These are phyloP conservation scores for Rutpela maculata DNA, from an alignment of 2,888 invertebrate genomes.

Conservation along the genomic window DNA sequence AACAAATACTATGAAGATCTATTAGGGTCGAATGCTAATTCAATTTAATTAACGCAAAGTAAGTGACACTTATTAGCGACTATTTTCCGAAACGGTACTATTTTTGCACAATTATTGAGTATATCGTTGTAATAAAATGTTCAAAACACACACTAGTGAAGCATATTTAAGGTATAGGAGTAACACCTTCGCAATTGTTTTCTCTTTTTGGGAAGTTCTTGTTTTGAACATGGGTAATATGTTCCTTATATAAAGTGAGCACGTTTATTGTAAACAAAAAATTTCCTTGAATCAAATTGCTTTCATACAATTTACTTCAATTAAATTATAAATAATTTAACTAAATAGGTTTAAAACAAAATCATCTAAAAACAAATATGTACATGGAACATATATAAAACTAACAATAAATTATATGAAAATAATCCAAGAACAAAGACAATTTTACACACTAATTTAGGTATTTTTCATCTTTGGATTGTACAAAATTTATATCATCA, in stretches of 20 bases:
- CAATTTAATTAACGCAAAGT: conserved; percentile 52
- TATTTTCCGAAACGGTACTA: conserved; percentile 61
- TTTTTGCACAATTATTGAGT: conserved; percentile 67
- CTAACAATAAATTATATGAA: conserved; percentile 48
- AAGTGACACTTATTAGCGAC: conserved; percentile 60
- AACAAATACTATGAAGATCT: conserved; percentile 44
- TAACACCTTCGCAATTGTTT: conserved; percentile 26
- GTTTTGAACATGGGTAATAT: conserved; percentile 26
- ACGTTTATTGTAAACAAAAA: conserved; percentile 46
- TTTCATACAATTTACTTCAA: conserved; percentile 35
- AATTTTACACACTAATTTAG: conserved; percentile 60
- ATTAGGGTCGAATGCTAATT: conserved; percentile 42
- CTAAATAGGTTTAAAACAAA: conserved; percentile 37
- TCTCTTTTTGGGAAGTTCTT: background rate
- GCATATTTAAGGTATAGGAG: conserved; percentile 52
- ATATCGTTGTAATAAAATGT: conserved; percentile 68
- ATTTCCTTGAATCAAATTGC: conserved; percentile 29
- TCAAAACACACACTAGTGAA: conserved; percentile 64
- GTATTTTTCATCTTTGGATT: conserved; percentile 71
- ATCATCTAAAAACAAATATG: conserved; percentile 52
- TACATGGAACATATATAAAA: conserved; percentile 48
- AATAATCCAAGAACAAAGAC: conserved; percentile 50
- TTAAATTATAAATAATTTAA: conserved; percentile 44
- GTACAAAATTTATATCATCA: conserved; percentile 68
- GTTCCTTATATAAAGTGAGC: conserved; percentile 51